These are phyloP conservation scores for Mamestra brassicae DNA, from an alignment of 2,888 invertebrate genomes.

Conservation along the genomic window DNA sequence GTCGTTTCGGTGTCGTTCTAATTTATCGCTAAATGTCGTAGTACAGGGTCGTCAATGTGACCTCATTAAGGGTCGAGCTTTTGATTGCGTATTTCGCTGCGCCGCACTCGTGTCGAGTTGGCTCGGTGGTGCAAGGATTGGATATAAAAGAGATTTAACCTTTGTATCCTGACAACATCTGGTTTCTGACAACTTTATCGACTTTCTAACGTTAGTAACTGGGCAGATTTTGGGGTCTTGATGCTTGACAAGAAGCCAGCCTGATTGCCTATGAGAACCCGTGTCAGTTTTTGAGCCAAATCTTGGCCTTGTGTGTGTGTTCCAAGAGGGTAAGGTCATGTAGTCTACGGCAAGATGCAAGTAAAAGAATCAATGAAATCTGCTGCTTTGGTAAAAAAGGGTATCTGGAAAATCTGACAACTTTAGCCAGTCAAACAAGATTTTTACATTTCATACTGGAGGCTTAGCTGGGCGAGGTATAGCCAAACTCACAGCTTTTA, in stretches of 20 bases:
- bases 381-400: constrained; percentile 32
- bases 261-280: background rate
- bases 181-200: background rate
- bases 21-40: no score
- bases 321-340: constrained; percentile 37
- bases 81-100: no score
- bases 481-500: constrained; percentile 44
- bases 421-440: constrained; percentile 39
- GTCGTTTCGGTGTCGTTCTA: no score
- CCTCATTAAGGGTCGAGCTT: no score
- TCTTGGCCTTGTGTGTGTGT: no score
- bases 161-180: background rate
- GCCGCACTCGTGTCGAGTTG: no score
- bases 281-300: constrained; percentile 9
- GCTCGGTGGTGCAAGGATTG: no score
- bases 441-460: constrained; percentile 11
- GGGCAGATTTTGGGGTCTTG: constrained; percentile 2
- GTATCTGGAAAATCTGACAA: background rate
- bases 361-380: constrained; percentile 39
- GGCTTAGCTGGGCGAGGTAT: background rate
- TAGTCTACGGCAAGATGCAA: constrained; percentile 29
- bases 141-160: constrained; percentile 2
- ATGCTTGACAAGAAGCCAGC: constrained; percentile 7
- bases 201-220: background rate
- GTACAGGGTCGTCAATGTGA: no score